Percentiles rank a stretch among this genome's conserved stretches.
These are phyloP conservation scores for Phymastichus coffea DNA, from an alignment of 1,140 invertebrate genomes.

Conservation along the genomic window DNA sequence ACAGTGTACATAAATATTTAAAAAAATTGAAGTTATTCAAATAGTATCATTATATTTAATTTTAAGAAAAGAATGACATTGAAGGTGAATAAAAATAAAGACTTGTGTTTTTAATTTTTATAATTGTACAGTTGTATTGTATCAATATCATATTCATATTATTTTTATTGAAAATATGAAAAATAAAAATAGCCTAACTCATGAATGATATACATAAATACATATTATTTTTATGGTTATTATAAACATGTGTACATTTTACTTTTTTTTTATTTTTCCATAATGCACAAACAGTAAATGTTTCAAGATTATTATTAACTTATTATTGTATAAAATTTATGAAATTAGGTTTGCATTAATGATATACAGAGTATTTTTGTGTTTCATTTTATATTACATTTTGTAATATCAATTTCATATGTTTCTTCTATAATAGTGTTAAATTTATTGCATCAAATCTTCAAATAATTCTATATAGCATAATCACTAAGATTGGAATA, in stretches of 20 bases:
- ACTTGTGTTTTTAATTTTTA: background rate
- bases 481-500: slow-evolving; percentile 13
- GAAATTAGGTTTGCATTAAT: background rate
- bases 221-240: slow-evolving; percentile 17
- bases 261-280: slow-evolving; percentile 7
- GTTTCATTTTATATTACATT: slow-evolving; percentile 6
- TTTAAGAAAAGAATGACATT: no score
- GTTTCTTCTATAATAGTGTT: background rate
- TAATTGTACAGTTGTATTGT: slow-evolving; percentile 1
- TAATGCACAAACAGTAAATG: background rate
- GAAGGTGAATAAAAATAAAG: no score
- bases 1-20: slow-evolving; percentile 80
- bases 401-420: slow-evolving; percentile 14
- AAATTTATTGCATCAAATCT: slow-evolving; percentile 1
- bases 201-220: slow-evolving; percentile 16
- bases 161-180: slow-evolving; percentile 21
- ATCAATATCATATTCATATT: slow-evolving; percentile 19
- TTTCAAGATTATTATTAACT: background rate
- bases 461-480: slow-evolving; percentile 7
- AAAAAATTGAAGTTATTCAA: slow-evolving; percentile 88
- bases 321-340: slow-evolving; percentile 13
- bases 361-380: background rate
- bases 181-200: slow-evolving; percentile 20
- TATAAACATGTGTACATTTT: slow-evolving; percentile 32
- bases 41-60: slow-evolving; percentile 27